Evolutionary conservation across 2,888 invertebrate species (phyloP), one percentile per base, ranked within the genome.

Genomic region (Andrena trimmerana): DNA sequence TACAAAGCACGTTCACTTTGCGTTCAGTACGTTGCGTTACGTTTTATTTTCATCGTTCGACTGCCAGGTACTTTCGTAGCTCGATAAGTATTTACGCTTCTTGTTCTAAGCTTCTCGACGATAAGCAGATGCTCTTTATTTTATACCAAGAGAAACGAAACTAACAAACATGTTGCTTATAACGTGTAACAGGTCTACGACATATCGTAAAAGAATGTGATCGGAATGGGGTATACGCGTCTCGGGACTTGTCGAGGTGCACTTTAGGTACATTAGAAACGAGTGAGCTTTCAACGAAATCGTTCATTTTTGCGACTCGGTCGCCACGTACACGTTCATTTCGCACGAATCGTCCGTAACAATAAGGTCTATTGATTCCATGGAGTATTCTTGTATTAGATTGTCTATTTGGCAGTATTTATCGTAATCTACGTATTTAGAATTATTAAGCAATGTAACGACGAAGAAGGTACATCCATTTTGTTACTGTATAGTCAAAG

Each of bases 391-490:
- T 50, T 68, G 24, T 27, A 33, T 42, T 36, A 76, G 66, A n/a
- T 10, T n/a, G 42, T 78, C 36, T 66, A 72, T 76, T 81, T 83
- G 82, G 69, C 82, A 76, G 82, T 76, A 65, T 81, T 67, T 62
- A 52, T 63, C 54, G 42, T 48, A 70, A 33, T 54, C 27, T 5
- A 8, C 16, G 42, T 52, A 76, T 2, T 8, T 68, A 48, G 52
- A 52, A 20, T 59, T 16, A 42, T 7, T 52, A 66, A 69, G n/a
- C 13, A 16, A 81, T 52, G 48, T 52, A 73, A 60, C 70, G 24
- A 42, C 57, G 59, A 29, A 72, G 7, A 13, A 31, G n/a, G 31
- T 42, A 31, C 27, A 60, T 54, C 57, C 57, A 54, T 24, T 76
- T 69, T 48, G 69, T 79, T 71, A 72, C 36, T 73, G 27, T 59